Evolutionary conservation across 2,888 invertebrate genomes (phyloP).

Genomic region (Eretmocerus hayati): DNA sequence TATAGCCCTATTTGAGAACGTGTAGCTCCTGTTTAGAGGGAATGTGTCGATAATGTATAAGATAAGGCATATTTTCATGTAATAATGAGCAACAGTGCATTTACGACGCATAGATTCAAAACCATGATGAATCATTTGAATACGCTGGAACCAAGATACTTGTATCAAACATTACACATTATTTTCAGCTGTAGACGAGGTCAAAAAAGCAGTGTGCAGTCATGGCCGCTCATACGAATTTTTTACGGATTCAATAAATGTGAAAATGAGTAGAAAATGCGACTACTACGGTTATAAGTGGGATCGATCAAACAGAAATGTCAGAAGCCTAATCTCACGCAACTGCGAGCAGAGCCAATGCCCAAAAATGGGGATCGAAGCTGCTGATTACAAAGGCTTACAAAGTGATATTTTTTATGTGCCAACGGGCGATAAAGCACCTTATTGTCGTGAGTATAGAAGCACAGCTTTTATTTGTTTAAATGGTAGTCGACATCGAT

Average conservation of each 20-base stretch:
- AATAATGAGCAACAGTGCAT: too few relatives aligned
- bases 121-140: too few relatives aligned
- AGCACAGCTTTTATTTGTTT: too few relatives aligned
- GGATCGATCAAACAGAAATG: slow-evolving; percentile 51
- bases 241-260: slow-evolving; percentile 51
- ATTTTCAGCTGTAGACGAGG: too few relatives aligned
- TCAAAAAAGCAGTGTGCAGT: slow-evolving; percentile 55
- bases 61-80: too few relatives aligned
- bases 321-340: slow-evolving; percentile 41
- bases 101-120: too few relatives aligned
- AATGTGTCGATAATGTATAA: too few relatives aligned
- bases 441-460: slow-evolving; percentile 12
- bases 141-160: too few relatives aligned
- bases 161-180: too few relatives aligned
- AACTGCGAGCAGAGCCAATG: slow-evolving; percentile 38
- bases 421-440: neutral
- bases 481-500: too few relatives aligned
- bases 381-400: slow-evolving; percentile 32
- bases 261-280: slow-evolving; percentile 45
- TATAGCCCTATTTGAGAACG: too few relatives aligned
- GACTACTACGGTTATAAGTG: slow-evolving; percentile 52
- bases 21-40: too few relatives aligned
- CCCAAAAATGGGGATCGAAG: slow-evolving; percentile 53
- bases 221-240: slow-evolving; percentile 56
- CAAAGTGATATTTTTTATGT: slow-evolving; percentile 1